phyloP scores from a whole-genome alignment of 2,888 invertebrate genomes.

The Hypselothyrea guttata region DNA sequence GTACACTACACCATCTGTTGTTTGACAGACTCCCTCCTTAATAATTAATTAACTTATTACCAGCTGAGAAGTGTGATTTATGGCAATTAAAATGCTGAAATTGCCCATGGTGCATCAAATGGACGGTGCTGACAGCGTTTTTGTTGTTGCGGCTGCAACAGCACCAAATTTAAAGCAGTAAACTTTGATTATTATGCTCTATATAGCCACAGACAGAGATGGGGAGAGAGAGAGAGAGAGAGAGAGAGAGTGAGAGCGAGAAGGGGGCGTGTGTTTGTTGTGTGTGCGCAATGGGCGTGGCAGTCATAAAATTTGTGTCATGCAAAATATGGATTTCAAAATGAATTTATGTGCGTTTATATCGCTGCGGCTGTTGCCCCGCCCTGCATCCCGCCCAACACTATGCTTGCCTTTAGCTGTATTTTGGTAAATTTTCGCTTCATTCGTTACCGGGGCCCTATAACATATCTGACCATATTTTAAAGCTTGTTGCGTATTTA shows the following conservation, averaged over 20 bases:
- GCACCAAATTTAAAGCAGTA: constrained; percentile 60
- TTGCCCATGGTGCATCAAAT: constrained; percentile 28
- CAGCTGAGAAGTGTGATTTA: too few species aligned
- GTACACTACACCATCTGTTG: too few species aligned
- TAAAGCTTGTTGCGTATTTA: constrained; percentile 41
- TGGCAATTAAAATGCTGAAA: too few species aligned
- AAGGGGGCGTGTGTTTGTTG: background rate
- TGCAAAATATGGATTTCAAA: constrained; percentile 63
- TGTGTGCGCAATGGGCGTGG: constrained; percentile 29
- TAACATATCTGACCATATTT: constrained; percentile 36
- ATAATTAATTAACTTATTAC: too few species aligned
- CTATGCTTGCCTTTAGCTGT: constrained; percentile 24
- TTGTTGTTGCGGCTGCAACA: constrained; percentile 46
- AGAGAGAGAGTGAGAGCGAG: background rate
- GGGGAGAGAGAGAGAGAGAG: background rate
- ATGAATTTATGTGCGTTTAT: constrained; percentile 61
- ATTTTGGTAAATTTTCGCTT: constrained; percentile 44
- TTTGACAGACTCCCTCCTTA: too few species aligned
- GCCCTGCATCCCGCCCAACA: background rate
- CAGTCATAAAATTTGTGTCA: constrained; percentile 55
- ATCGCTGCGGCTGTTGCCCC: constrained; percentile 38
- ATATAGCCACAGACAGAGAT: constrained; percentile 3
- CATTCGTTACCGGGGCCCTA: constrained; percentile 16
- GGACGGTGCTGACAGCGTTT: constrained; percentile 34
- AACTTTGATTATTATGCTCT: constrained; percentile 56